Evolutionary conservation across 2,113 vertebrate species (phyloP), one percentile per base, ranked within the genome.

Genomic region (Tonatia bakeri): DNA sequence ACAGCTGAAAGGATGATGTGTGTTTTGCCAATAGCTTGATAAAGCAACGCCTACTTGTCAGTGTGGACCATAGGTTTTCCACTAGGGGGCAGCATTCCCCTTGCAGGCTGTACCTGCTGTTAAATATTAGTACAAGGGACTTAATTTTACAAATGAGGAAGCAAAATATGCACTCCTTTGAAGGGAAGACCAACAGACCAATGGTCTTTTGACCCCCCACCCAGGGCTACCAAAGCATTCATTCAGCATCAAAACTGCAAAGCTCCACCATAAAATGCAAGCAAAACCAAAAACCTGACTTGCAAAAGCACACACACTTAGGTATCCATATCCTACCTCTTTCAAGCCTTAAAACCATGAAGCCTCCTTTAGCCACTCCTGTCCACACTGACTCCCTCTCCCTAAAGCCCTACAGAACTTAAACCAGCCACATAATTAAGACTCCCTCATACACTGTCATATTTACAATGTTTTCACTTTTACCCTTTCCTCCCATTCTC

Each of bases 51-150:
- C 33, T 43, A 70, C 11, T 54, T 43, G 65, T 83, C 26, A 84
- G 43, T 16, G 13, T 73, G 33, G 65, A 91, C 73, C 52, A 56
- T 0, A 77, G n/a, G 16, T 50, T 69, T 26, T 79, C 94, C 97
- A 93, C 85, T 95, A 96, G 95, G 70, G 86, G 95, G 95, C 2
- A 75, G 61, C 40, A 94, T 38, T 72, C 31, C 88, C 88, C 70
- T 80, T 33, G 45, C 31, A 75, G 28, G 28, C 40, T 86, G 50
- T 7, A 64, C n/a, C 45, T 65, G 65, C 9, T 15, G n/a, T 73
- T 83, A 43, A 85, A 40, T 45, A 56, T 56, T 83, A 92, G 26
- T 86, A 38, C 4, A 64, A 83, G 19, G 38, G 26, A 81, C 67
- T 45, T 88, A 69, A 33, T 67, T 90, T 90, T 43, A 92, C 65